phyloP scores from a whole-genome alignment of 2,888 invertebrate genomes.

The Tuta absoluta region DNA sequence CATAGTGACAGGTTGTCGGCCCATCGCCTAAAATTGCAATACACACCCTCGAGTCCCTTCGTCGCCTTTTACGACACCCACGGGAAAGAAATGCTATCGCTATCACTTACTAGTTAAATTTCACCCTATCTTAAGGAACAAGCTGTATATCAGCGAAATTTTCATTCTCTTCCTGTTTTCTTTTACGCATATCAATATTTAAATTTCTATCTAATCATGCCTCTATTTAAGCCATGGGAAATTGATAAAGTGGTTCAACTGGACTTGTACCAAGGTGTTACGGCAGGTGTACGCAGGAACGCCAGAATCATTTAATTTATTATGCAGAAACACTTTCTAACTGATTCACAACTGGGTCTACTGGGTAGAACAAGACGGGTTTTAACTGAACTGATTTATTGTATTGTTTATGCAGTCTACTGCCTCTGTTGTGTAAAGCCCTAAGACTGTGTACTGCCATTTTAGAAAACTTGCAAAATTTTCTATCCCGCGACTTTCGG shows the following conservation, averaged over 20 bases:
- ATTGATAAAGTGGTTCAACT: not conserved
- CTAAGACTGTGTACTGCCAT: no score
- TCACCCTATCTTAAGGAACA: no score
- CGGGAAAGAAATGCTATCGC: no score
- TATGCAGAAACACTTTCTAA: slow-evolving; percentile 3
- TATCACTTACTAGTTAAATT: no score
- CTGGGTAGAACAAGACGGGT: not conserved
- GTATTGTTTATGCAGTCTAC: not conserved
- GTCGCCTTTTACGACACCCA: no score
- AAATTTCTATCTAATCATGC: not conserved
- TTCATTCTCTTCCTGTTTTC: not conserved
- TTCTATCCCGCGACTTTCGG: no score
- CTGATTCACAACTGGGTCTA: not conserved
- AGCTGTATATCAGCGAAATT: no score
- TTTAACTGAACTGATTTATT: not conserved
- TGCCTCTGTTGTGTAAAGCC: no score
- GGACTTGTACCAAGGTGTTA: not conserved
- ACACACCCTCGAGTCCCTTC: no score
- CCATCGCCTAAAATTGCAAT: no score
- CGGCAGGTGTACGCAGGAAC: slow-evolving; percentile 3
- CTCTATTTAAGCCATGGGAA: not conserved
- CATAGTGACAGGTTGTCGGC: no score
- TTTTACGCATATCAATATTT: not conserved
- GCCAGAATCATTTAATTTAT: not conserved
- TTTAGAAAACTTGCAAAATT: no score